Conservation (phyloP, 2,797 vertebrate species). For the Acanthurus lineatus region DNA sequence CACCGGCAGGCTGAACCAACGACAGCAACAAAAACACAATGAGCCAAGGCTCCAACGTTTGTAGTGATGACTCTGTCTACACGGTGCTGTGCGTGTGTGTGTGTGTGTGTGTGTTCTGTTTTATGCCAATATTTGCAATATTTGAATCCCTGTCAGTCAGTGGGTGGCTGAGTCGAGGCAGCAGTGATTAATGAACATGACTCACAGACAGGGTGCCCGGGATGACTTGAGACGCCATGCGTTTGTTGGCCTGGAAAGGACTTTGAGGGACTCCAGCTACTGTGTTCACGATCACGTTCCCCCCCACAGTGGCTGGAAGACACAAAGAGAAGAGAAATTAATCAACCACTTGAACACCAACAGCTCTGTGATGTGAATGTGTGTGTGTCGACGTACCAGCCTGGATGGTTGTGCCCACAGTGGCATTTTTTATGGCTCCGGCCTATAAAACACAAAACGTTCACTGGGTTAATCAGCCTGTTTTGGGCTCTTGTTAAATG, state of each 20-base stretch:
- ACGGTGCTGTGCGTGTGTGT: background rate
- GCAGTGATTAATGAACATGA: slow-evolving; percentile 51
- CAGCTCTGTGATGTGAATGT: slow-evolving; percentile 34
- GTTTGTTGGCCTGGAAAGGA: slow-evolving; percentile 93
- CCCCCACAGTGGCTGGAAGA: slow-evolving; percentile 89
- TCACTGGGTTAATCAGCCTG: slow-evolving; percentile 17
- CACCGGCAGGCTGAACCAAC: slow-evolving; percentile 82
- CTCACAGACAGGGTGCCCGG: slow-evolving; percentile 91
- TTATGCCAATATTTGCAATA: slow-evolving; percentile 26
- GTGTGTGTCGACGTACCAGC: slow-evolving; percentile 83
- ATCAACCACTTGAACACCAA: slow-evolving; percentile 43
- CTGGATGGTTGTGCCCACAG: slow-evolving; percentile 91
- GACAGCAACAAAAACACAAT: slow-evolving; percentile 27
- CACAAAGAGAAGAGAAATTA: slow-evolving; percentile 43
- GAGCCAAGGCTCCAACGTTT: slow-evolving; percentile 8
- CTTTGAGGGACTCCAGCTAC: slow-evolving; percentile 90
- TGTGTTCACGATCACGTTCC: slow-evolving; percentile 93
- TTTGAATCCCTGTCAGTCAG: slow-evolving; percentile 39
- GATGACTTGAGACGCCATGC: slow-evolving; percentile 90
- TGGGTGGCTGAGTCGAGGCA: slow-evolving; percentile 29
- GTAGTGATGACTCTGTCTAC: background rate
- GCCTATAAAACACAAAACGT: slow-evolving; percentile 80
- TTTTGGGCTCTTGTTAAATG: background rate
- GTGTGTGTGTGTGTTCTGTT: slow-evolving; percentile 20
- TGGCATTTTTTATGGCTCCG: slow-evolving; percentile 91